Percentiles rank a stretch among this genome's conserved stretches.
These are phyloP conservation scores for Turritopsis rubra DNA, from an alignment of 30 jellyfish, hydroid and myxozoan species.

Conservation along the genomic window DNA sequence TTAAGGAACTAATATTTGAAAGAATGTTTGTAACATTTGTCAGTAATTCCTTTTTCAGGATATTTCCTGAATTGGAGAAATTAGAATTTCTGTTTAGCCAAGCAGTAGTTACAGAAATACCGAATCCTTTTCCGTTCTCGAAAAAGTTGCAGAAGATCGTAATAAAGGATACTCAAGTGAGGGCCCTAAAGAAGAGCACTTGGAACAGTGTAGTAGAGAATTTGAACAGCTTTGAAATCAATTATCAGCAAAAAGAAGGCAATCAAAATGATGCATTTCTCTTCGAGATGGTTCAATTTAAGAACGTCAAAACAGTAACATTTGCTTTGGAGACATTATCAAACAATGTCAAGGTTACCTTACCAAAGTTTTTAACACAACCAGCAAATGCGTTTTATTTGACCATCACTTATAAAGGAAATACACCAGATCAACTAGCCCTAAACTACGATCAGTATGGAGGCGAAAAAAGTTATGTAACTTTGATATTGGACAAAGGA, in stretches of 20 bases:
- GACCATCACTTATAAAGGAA: neutral
- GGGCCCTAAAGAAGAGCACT: neutral
- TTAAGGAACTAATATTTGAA: neutral
- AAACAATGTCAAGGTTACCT: neutral
- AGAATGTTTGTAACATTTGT: neutral
- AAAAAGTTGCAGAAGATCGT: neutral
- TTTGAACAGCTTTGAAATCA: neutral
- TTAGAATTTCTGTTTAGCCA: neutral
- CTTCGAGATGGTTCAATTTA: neutral
- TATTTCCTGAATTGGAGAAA: neutral
- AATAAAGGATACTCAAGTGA: neutral
- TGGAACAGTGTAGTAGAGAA: neutral
- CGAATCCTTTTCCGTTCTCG: neutral
- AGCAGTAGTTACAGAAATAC: too few species aligned
- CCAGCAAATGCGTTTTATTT: neutral
- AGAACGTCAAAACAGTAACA: neutral
- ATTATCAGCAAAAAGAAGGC: neutral
- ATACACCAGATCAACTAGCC: neutral
- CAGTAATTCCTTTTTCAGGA: neutral
- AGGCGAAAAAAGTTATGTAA: neutral
- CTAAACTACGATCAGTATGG: neutral
- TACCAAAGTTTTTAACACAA: neutral
- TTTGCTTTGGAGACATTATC: neutral
- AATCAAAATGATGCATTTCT: neutral
- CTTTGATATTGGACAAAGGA: neutral